Percentiles rank a stretch among this genome's conserved stretches.
phyloP scores from a whole-genome alignment of 2,888 invertebrate genomes.

The Ganaspis brasiliensis region DNA sequence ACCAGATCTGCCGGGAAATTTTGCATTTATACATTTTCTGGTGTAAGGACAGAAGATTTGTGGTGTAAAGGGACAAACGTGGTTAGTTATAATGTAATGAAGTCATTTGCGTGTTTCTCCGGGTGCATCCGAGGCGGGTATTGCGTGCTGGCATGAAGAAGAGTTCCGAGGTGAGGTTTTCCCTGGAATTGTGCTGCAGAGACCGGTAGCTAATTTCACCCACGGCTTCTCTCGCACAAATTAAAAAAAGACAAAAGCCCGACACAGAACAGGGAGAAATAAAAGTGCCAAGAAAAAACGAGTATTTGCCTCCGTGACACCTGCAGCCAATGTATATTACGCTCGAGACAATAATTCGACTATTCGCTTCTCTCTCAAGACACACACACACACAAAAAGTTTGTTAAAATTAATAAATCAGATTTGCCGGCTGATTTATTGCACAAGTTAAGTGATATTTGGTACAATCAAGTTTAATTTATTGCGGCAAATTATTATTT shows the following conservation, averaged over 20 bases:
- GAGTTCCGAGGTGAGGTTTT: constrained; percentile 52
- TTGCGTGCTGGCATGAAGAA: constrained; percentile 46
- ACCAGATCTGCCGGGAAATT: too few species aligned
- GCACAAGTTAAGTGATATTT: neutral
- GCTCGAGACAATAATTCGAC: constrained; percentile 42
- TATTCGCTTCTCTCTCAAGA: constrained; percentile 42
- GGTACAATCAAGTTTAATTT: constrained; percentile 9
- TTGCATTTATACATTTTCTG: neutral
- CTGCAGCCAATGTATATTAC: constrained; percentile 57
- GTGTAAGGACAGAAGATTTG: constrained; percentile 17
- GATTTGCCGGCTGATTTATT: neutral
- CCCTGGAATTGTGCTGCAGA: constrained; percentile 51
- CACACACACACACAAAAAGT: constrained; percentile 43
- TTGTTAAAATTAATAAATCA: constrained; percentile 28
- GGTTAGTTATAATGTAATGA: constrained; percentile 74
- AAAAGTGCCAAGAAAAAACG: constrained; percentile 47
- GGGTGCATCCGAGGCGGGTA: constrained; percentile 61
- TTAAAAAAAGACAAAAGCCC: constrained; percentile 59
- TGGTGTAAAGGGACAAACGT: constrained; percentile 29
- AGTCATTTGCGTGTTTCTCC: constrained; percentile 74
- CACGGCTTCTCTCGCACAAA: constrained; percentile 70
- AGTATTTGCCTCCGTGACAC: constrained; percentile 57
- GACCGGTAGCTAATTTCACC: constrained; percentile 74
- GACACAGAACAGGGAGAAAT: constrained; percentile 13
- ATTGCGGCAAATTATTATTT: constrained; percentile 2